Evolutionary conservation across 2,888 invertebrate species (phyloP), one percentile per base, ranked within the genome.

Genomic region (Zaprionus obscuricornis): DNA sequence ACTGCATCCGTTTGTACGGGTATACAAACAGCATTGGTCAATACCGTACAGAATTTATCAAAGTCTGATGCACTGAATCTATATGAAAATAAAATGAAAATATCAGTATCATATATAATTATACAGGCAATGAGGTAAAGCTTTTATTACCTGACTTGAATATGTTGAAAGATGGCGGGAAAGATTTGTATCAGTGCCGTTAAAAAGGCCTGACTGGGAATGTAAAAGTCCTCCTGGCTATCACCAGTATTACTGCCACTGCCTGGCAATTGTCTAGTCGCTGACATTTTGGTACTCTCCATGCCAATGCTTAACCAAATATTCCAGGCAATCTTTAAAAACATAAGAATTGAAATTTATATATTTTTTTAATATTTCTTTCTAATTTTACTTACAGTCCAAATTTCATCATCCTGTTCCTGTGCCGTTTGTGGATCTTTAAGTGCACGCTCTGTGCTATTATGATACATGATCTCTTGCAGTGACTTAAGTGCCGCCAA

Each of bases 161-260:
- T 96, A 85, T 97, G 96, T 72, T 96, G 96, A 91, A 98, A 98
- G 58, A 99, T 94, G 56, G 96, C 95, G 2, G 98, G 98, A 90
- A 99, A 98, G 87, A 98, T 97, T 91, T 98, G 98, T 71, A 98
- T 95, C 10, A 98, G 92, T 0, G 98, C 96, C 0, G 98, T 97
- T 49, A 99, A 92, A 91, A 98, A 99, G 63, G 96, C 95, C 86
- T 98, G 96, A 14, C 97, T 96, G 0, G 98, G 98, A 56, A 97
- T 93, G 91, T 97, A 97, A 65, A 93, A 91, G 89, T 96, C 92
- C 71, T 90, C 90, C 20, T 83, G 82, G n/a, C 74, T 76, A 13
- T 90, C 89, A 72, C 74, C 56, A 13, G 37, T 55, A 63, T 78
- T 52, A 11, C 43, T 39, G 10, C n/a, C 16, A 24, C 39, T 62